Percentiles rank a stretch among this genome's conserved stretches.
phyloP scores from a whole-genome alignment of 2,113 vertebrate genomes.

The Geococcyx californianus region DNA sequence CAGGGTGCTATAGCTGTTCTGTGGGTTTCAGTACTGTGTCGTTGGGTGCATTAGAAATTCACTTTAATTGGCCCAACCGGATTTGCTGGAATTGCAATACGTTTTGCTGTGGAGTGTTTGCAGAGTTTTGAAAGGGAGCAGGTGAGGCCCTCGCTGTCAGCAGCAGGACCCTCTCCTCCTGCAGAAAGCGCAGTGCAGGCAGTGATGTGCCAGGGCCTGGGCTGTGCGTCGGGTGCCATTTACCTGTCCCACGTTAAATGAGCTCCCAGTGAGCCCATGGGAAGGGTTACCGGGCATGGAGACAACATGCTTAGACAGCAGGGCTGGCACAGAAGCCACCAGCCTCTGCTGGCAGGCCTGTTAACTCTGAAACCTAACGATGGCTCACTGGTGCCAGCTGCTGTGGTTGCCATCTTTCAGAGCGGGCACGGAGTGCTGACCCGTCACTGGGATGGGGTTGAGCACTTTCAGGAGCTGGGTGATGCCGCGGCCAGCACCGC shows the following conservation, averaged over 20 bases:
- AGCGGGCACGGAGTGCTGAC: rapidly evolving
- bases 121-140: neutral
- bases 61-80: neutral
- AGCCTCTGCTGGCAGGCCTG: neutral
- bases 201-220: neutral
- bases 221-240: neutral
- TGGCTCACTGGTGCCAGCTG: neutral
- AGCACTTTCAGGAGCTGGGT: rapidly evolving
- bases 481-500: rapidly evolving
- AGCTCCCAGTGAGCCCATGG: neutral
- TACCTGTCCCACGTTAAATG: neutral
- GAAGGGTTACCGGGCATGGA: neutral
- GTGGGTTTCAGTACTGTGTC: neutral
- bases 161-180: neutral
- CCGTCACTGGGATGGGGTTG: rapidly evolving
- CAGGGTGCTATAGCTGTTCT: neutral
- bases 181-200: neutral
- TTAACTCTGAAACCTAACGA: neutral
- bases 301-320: neutral
- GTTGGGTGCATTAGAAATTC: neutral
- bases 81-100: neutral
- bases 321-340: neutral
- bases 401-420: rapidly evolving
- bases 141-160: neutral
- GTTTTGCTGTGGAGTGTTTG: neutral